phyloP scores from a whole-genome alignment of 2,797 vertebrate genomes.

The Loris lydekkerianus region DNA sequence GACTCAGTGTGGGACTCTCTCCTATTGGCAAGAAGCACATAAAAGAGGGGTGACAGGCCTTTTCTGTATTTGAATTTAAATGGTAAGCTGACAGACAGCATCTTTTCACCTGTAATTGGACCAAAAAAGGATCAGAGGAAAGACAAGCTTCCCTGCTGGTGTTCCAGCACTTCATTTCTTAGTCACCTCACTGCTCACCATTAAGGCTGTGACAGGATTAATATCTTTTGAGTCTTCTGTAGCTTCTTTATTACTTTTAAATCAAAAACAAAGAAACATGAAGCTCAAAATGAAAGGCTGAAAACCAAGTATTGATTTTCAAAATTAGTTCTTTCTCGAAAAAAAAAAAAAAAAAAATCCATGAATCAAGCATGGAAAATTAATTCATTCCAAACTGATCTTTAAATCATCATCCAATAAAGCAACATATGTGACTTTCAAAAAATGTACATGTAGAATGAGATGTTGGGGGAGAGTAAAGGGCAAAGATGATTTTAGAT shows the following conservation, averaged over 20 bases:
- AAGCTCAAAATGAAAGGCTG: neutral
- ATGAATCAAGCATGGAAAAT: constrained; percentile 11
- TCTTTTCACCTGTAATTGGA: constrained; percentile 71
- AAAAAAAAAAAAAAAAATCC: neutral
- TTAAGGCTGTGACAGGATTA: neutral
- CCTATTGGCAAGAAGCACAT: constrained; percentile 42
- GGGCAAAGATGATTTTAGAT: neutral
- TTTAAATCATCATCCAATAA: neutral
- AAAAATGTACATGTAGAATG: neutral
- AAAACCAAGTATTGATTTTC: neutral
- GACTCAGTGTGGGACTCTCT: constrained; percentile 25
- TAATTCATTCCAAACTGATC: neutral
- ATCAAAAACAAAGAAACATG: neutral
- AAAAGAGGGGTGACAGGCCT: constrained; percentile 30
- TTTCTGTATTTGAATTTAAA: constrained; percentile 64
- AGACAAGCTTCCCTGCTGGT: neutral
- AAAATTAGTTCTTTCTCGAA: constrained; percentile 23
- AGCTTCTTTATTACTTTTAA: neutral
- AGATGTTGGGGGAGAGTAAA: neutral
- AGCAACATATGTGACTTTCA: neutral
- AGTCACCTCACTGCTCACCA: neutral
- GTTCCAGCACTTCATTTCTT: neutral
- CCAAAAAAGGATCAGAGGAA: neutral
- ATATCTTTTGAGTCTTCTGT: neutral
- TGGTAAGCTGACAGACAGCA: constrained; percentile 46